Percentiles rank a stretch among this genome's conserved stretches.
phyloP scores from a whole-genome alignment of 2,888 invertebrate genomes.

The Stenurella melanura region DNA sequence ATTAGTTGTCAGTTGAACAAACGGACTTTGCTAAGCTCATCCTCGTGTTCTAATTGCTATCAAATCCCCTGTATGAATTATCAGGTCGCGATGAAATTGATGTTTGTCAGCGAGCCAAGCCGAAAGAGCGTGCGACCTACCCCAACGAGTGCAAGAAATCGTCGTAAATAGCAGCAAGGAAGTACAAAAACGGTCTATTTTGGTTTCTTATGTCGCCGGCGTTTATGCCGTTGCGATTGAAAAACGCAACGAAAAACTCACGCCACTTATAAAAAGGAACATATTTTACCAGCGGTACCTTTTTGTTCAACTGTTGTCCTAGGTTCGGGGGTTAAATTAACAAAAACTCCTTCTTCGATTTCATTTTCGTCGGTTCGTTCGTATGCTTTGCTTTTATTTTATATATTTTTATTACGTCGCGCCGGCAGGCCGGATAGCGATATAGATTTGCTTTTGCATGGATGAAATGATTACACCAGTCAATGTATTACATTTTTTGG shows the following conservation, averaged over 20 bases:
- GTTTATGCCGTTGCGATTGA: constrained; percentile 60
- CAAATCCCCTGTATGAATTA: neutral
- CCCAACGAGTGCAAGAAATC: constrained; percentile 58
- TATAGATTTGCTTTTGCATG: neutral
- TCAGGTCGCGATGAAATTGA: neutral
- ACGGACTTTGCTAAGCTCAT: too few relatives aligned
- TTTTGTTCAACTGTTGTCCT: constrained; percentile 61
- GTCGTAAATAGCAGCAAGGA: constrained; percentile 59
- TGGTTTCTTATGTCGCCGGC: constrained; percentile 67
- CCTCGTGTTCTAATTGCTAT: too few relatives aligned
- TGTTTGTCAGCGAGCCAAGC: constrained; percentile 35
- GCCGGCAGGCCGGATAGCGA: neutral
- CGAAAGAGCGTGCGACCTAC: constrained; percentile 52
- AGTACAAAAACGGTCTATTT: constrained; percentile 70
- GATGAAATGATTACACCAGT: too few relatives aligned
- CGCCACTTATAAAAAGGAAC: constrained; percentile 66
- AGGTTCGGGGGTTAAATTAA: constrained; percentile 57
- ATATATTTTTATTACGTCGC: neutral
- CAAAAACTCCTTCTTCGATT: constrained; percentile 51
- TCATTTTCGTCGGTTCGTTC: constrained; percentile 28
- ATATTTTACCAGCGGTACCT: constrained; percentile 66
- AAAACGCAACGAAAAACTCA: constrained; percentile 60
- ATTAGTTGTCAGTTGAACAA: too few relatives aligned
- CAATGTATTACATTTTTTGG: too few relatives aligned
- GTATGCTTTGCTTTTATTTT: constrained; percentile 6